A percentile compares a stretch with the other conserved stretches of the same genome.
Conservation (phyloP, 1,140 invertebrate species). For the Bombus pascuorum region DNA sequence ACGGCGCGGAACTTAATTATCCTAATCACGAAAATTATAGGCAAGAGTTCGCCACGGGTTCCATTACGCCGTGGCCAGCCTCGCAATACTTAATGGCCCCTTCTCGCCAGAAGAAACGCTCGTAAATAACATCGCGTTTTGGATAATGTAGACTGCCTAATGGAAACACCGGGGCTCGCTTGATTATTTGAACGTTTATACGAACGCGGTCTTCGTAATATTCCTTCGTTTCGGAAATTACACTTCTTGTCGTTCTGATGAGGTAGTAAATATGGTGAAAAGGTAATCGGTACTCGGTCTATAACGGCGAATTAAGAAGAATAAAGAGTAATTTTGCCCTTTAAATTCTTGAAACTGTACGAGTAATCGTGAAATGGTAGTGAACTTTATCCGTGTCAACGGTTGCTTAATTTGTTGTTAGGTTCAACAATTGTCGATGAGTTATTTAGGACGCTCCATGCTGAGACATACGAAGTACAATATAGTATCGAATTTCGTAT, state of each 20-base stretch:
- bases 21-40: slow-evolving; percentile 44
- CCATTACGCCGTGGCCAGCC: slow-evolving; percentile 8
- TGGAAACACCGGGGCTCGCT: not conserved
- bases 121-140: slow-evolving; percentile 21
- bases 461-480: too few species aligned
- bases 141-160: not conserved
- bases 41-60: slow-evolving; percentile 15
- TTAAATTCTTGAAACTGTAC: too few species aligned
- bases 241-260: not conserved
- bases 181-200: not conserved
- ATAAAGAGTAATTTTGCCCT: too few species aligned
- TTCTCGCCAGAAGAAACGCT: not conserved
- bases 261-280: not conserved
- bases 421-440: too few species aligned
- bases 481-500: too few species aligned
- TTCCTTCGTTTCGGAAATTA: not conserved
- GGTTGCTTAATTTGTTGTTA: too few species aligned
- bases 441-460: too few species aligned
- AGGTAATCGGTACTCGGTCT: not conserved
- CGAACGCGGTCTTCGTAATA: not conserved
- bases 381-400: too few species aligned
- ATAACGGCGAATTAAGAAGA: too few species aligned
- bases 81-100: slow-evolving; percentile 26
- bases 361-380: too few species aligned
- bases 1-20: slow-evolving; percentile 37